Conservation (phyloP, 2,888 invertebrate genomes). For the Saturnia pavonia region DNA sequence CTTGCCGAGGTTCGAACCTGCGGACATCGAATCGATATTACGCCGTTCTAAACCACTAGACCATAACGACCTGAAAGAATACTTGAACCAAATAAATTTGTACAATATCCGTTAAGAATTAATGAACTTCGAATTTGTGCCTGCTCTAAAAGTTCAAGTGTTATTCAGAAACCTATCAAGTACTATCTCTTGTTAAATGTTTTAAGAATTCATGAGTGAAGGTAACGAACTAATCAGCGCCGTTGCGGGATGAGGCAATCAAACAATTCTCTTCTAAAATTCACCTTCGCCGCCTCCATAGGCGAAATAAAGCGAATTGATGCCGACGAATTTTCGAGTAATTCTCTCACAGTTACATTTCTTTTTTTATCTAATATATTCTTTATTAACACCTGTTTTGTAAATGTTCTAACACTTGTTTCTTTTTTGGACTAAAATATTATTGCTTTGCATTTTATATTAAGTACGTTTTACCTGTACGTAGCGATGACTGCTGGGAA, state of each 20-base stretch:
- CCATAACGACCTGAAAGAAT: neutral
- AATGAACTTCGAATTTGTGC: neutral
- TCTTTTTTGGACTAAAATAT: neutral
- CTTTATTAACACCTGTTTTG: neutral
- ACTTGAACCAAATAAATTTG: too few species aligned
- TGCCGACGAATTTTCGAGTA: slow-evolving; percentile 18
- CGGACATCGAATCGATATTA: too few species aligned
- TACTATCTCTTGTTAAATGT: neutral
- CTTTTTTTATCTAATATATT: neutral
- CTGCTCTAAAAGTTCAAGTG: neutral
- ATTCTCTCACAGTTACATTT: neutral
- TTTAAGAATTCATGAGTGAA: neutral
- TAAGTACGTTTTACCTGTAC: neutral
- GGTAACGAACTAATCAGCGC: slow-evolving; percentile 1
- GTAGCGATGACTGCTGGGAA: neutral
- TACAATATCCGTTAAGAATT: too few species aligned
- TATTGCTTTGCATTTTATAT: neutral
- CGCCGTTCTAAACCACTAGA: too few species aligned
- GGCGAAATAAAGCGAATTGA: slow-evolving; percentile 23
- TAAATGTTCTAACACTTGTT: neutral
- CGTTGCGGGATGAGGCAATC: slow-evolving; percentile 16
- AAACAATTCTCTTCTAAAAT: slow-evolving; percentile 23
- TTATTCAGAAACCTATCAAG: neutral
- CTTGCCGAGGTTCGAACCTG: too few species aligned
- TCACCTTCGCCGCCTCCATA: slow-evolving; percentile 18